phyloP scores from a whole-genome alignment of 2,888 invertebrate species.

The Stenolophus ochropezus region DNA sequence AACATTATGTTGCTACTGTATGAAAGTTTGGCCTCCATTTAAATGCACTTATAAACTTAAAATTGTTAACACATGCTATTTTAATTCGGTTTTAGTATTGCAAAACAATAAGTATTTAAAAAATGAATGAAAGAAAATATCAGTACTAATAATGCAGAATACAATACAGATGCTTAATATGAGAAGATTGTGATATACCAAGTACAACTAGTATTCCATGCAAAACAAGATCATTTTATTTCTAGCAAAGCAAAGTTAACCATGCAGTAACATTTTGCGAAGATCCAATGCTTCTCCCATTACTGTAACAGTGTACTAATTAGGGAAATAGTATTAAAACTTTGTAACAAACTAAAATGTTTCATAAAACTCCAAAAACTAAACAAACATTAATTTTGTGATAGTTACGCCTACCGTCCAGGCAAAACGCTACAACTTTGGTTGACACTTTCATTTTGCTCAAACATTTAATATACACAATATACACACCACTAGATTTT shows the following conservation, averaged over 20 bases:
- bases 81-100: background rate
- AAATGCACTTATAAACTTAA: slow-evolving; percentile 11
- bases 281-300: background rate
- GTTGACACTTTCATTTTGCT: slow-evolving; percentile 50
- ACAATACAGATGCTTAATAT: background rate
- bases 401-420: slow-evolving; percentile 59
- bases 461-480: slow-evolving; percentile 18
- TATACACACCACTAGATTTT: slow-evolving; percentile 52
- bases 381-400: slow-evolving; percentile 57
- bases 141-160: background rate
- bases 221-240: slow-evolving; percentile 46
- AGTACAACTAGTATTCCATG: slow-evolving; percentile 38
- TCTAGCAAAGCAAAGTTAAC: slow-evolving; percentile 2
- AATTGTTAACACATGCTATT: background rate
- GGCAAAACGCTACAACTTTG: slow-evolving; percentile 53
- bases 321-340: background rate
- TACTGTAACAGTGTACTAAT: background rate
- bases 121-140: background rate
- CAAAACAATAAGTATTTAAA: background rate
- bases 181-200: background rate
- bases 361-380: slow-evolving; percentile 48
- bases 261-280: slow-evolving; percentile 37
- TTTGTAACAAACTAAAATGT: slow-evolving; percentile 27
- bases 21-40: slow-evolving; percentile 25
- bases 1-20: background rate